Conservation (phyloP, 2,113 vertebrate species). For the Ceyx melanurus region DNA sequence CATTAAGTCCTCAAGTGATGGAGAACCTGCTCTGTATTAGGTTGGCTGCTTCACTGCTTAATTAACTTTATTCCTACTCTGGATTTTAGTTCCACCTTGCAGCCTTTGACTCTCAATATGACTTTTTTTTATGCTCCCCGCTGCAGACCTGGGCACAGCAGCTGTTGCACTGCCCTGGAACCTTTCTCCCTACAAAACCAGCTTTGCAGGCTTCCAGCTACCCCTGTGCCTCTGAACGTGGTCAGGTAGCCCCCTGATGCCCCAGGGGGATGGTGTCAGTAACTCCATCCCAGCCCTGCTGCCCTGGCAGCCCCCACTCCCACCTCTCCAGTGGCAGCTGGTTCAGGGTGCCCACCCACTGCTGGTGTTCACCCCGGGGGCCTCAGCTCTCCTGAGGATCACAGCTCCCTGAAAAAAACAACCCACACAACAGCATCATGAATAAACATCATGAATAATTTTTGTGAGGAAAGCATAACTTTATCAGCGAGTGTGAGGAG, state of each 20-base stretch:
- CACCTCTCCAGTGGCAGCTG: background rate
- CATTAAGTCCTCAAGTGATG: background rate
- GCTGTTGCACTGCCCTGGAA: background rate
- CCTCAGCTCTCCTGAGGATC: background rate
- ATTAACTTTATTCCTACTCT: slow-evolving; percentile 37
- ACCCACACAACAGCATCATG: background rate
- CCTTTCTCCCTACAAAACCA: background rate
- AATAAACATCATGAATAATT: slow-evolving; percentile 37
- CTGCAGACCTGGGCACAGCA: background rate
- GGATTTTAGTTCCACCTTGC: slow-evolving; percentile 17
- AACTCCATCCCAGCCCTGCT: accelerated
- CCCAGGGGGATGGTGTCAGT: background rate
- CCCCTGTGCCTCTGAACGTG: accelerated
- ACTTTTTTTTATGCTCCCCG: background rate
- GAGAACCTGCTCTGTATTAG: background rate
- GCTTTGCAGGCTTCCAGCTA: background rate
- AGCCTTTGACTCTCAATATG: slow-evolving; percentile 15
- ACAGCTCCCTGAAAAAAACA: background rate
- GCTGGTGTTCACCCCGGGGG: background rate
- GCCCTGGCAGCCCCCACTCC: background rate
- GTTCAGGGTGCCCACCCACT: accelerated
- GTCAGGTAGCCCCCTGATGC: background rate
- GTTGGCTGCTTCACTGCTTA: background rate
- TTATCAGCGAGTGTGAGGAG: background rate
- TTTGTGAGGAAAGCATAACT: background rate